Evolutionary conservation across 2,113 vertebrate species (phyloP).

Genomic region (Stegastes partitus): DNA sequence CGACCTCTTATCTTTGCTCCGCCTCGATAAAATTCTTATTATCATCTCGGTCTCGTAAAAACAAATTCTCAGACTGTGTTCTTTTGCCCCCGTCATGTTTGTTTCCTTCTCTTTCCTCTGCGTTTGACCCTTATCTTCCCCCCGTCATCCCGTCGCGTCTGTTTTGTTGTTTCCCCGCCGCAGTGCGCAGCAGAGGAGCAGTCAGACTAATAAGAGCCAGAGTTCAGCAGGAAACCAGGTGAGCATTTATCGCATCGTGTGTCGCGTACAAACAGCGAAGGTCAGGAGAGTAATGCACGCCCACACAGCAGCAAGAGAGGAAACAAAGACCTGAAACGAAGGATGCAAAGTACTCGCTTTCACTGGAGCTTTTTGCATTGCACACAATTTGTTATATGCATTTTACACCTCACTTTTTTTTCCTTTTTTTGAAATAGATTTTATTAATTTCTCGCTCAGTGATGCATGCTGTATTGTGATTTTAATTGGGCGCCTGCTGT

Average conservation of each 20-base stretch:
- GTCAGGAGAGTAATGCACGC: conserved; percentile 21
- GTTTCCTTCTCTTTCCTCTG: not conserved
- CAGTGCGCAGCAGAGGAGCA: conserved; percentile 95
- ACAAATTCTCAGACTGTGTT: conserved; percentile 16
- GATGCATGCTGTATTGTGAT: conserved; percentile 56
- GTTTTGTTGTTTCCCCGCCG: not conserved
- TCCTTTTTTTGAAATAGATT: too few relatives aligned
- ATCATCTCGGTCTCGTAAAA: not conserved
- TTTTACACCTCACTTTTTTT: conserved; percentile 3
- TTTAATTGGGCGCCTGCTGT: conserved; percentile 41
- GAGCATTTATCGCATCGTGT: conserved; percentile 58
- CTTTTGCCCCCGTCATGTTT: conserved; percentile 21
- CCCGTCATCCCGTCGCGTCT: conserved; percentile 14
- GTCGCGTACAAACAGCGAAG: conserved; percentile 38
- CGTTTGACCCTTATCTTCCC: not conserved
- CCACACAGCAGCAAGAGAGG: conserved; percentile 25
- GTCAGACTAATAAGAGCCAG: conserved; percentile 93
- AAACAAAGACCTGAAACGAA: conserved; percentile 31
- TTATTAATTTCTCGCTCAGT: conserved; percentile 14
- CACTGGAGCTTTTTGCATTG: conserved; percentile 18
- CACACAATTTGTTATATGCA: conserved; percentile 20
- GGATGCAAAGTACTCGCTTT: conserved; percentile 6
- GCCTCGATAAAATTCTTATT: conserved; percentile 47
- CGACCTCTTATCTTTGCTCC: conserved; percentile 30
- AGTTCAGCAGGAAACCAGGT: conserved; percentile 94